Evolutionary conservation across 2,113 vertebrate genomes (phyloP), one percentile per base, ranked within the genome.

Genomic region (Girardinichthys multiradiatus): DNA sequence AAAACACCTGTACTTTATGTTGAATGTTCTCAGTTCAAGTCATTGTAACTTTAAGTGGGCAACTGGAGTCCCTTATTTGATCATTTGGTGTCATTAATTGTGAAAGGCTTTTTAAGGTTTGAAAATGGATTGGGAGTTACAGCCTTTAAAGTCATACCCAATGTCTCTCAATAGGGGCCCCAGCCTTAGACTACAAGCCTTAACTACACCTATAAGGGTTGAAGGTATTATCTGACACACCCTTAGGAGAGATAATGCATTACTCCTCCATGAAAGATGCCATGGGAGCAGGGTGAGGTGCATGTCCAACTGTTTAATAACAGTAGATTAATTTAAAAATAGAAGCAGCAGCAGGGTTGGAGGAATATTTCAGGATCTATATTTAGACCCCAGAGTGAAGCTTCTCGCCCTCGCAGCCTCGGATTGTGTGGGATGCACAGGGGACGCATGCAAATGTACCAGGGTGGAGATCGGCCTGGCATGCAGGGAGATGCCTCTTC

Each of bases 361-460:
- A 26, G 35, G 82, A 83, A 93, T 88, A 81, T 89, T 87, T 83
- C 83, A 57, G 78, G 62, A 65, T 90, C 92, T 94, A 94, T 92
- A 87, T 94, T 93, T 93, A 94, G 93, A 87, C 80, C 72, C 37
- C 75, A 82, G 79, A 88, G 87, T 65, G 83, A 91, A 89, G 82
- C 74, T 76, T 82, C 85, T 80, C 82, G 70, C 74, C 80, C 81
- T 84, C 66, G 33, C 79, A 82, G 82, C 78, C 48, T 21, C 28
- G 61, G 77, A 79, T 86, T 85, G 65, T 81, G 74, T 82, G 81
- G 62, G 85, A 80, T 68, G 70, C 64, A n/a, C 42, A 70, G 68
- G 63, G 31, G 76, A 58, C 74, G 76, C 83, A 64, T 85, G 85
- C 83, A 78, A 73, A 89, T 72, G 72, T 68, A 79, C 83, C 84